Base-by-base conservation (phyloP, 2,797 vertebrate species). In the Galagoides demidoff region DNA sequence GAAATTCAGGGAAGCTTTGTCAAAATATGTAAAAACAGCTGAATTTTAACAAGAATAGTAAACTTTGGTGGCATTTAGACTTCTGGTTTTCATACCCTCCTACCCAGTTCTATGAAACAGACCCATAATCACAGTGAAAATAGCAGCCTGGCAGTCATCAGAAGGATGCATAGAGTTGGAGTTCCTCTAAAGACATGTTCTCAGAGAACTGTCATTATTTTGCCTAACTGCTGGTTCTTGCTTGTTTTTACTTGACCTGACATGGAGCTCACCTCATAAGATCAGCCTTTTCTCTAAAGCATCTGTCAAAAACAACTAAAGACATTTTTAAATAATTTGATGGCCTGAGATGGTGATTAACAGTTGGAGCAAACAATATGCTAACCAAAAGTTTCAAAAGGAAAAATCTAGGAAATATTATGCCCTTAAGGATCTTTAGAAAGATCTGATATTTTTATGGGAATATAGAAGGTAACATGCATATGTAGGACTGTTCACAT, bases 221-320 rank as follows among this genome's bases (percentile, higher is more conserved):
- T 31, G 66, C 6, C 7, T 52, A 1, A 68, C 20, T 71, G n/a
- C 37, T 71, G 5, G 31, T 63, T 89, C 16, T 73, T 88, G 55
- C 31, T 59, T 94, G 34, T 88, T 95, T 94, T 89, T 31, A 34
- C 17, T 64, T 91, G 14, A 66, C 31, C 63, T 86, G 81, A 90
- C n/a, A 74, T 88, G 25, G 43, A 84, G 22, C 23, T 90, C 22
- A 31, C 17, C 43, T 70, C 27, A 12, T 22, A 20, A 61, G 34
- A 89, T 89, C 2, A 78, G 34, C 2, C 25, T 90, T 94, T 85
- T 68, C n/a, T 31, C 37, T 19, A 8, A 37, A 63, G 25, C 45
- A 59, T 37, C 22, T 95, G 23, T 90, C 73, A 66, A 81, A 95
- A 96, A 63, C n/a, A 92, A 74, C 52, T 12, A 59, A 34, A 95